Percentiles rank a stretch among this genome's conserved stretches.
Conservation (phyloP, 2,888 invertebrate genomes). For the Andrena dorsata region DNA sequence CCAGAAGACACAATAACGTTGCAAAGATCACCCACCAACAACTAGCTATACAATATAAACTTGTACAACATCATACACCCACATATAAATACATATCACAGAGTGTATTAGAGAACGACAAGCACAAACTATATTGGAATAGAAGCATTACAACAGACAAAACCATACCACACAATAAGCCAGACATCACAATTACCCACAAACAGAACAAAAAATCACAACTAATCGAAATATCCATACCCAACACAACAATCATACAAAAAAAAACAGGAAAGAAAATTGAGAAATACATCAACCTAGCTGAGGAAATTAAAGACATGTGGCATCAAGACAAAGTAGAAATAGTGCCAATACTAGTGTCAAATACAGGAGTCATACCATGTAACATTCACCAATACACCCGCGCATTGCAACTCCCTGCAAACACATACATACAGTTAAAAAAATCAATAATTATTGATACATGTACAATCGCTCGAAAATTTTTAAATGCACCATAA, state of each 20-base stretch:
- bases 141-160: neutral
- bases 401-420: no score
- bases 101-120: neutral
- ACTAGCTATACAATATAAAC: neutral
- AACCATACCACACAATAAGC: neutral
- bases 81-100: neutral
- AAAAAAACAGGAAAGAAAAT: neutral
- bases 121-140: neutral
- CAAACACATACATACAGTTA: no score
- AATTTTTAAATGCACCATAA: no score
- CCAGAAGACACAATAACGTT: neutral
- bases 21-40: neutral
- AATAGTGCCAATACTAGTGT: no score
- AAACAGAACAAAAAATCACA: slow-evolving; percentile 1
- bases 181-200: neutral
- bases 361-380: no score
- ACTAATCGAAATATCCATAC: neutral
- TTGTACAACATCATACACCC: neutral
- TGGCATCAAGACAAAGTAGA: neutral
- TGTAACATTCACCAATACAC: no score
- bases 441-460: no score
- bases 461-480: neutral
- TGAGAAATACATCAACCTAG: neutral
- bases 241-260: neutral
- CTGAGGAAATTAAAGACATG: neutral